Conservation (phyloP, 2,888 invertebrate genomes). For the Drosophila pseudotakahashii region DNA sequence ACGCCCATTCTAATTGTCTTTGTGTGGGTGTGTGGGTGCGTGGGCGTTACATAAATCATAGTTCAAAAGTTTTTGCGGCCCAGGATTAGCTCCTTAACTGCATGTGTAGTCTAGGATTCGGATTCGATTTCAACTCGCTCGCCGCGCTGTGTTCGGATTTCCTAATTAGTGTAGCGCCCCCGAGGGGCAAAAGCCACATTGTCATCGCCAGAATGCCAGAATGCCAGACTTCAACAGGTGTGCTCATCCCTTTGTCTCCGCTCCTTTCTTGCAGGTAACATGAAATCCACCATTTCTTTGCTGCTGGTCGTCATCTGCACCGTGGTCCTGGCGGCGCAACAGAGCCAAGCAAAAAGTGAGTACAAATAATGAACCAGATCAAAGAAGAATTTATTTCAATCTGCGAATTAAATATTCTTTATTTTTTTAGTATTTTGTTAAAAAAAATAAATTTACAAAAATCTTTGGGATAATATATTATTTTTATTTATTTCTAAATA, state of each 20-base stretch:
- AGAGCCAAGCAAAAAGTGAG: slow-evolving; percentile 84
- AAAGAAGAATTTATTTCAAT: too few species aligned
- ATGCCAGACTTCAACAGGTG: slow-evolving; percentile 64
- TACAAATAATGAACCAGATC: background rate
- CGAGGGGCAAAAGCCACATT: slow-evolving; percentile 47
- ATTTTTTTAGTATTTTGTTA: too few species aligned
- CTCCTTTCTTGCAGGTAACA: slow-evolving; percentile 69
- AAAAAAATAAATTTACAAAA: too few species aligned
- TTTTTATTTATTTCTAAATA: too few species aligned
- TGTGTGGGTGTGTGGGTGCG: slow-evolving; percentile 21
- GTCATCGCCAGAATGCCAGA: slow-evolving; percentile 38
- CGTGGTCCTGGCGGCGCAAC: slow-evolving; percentile 82
- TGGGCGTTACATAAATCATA: slow-evolving; percentile 71
- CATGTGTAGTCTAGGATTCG: slow-evolving; percentile 41
- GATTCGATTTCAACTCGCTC: slow-evolving; percentile 24
- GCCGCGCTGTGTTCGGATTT: slow-evolving; percentile 54
- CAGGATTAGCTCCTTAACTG: slow-evolving; percentile 70
- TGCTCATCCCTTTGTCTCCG: slow-evolving; percentile 28
- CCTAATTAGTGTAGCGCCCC: slow-evolving; percentile 63
- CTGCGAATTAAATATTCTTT: too few species aligned
- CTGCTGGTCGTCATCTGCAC: slow-evolving; percentile 82
- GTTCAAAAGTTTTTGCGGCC: slow-evolving; percentile 70
- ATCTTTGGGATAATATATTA: too few species aligned
- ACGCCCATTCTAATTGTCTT: slow-evolving; percentile 53
- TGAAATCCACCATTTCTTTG: slow-evolving; percentile 83